Base-by-base conservation (phyloP, 1,140 invertebrate genomes). In the Drosophila varians region DNA sequence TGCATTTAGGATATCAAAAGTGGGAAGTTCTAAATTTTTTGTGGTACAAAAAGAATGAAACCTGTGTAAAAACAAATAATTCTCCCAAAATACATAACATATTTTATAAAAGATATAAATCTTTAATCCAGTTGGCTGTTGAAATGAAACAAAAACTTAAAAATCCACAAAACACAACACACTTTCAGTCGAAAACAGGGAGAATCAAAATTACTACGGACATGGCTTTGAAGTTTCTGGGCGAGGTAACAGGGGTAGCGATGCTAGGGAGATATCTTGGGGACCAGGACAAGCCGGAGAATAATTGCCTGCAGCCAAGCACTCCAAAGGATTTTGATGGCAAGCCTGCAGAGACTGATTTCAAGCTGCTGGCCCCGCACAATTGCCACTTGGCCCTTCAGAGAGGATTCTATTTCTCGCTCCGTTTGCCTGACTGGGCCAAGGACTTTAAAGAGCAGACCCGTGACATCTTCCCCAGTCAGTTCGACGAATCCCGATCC, bases 351-450 rank as follows among this genome's bases (percentile, higher is more conserved):
- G 0, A 21, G 6, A 26, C 4, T n/a, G 38, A 62, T 34, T 43
- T 42, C 5, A 23, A 14, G 6, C 48, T 74, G 4, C 1, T 9
- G 23, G 61, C 57, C 0, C 45, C 66, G 0, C 26, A 36, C 1
- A 28, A 45, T 2, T 76, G 43, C 28, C 47, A 49, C 9, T 11
- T 45, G n/a, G 75, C 80, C 6, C 51, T 86, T 0, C 40, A 34
- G 1, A 31, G 58, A 1, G 62, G 72, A 0, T 43, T 65, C n/a
- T 79, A 86, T 6, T 84, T 80, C 28, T 43, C 71, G 0, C 60
- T 64, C n/a, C 75, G 80, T 0, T 36, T 84, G 31, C 56, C 56
- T 25, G 74, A 83, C 40, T 83, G 78, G 78, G 72, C 60, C 6
- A 45, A 1, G 3, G 45, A 53, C 1, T 84, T 75, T 12, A 38